These are phyloP conservation scores for Acanthornis magna DNA, from an alignment of 2,797 vertebrate genomes.

Conservation along the genomic window DNA sequence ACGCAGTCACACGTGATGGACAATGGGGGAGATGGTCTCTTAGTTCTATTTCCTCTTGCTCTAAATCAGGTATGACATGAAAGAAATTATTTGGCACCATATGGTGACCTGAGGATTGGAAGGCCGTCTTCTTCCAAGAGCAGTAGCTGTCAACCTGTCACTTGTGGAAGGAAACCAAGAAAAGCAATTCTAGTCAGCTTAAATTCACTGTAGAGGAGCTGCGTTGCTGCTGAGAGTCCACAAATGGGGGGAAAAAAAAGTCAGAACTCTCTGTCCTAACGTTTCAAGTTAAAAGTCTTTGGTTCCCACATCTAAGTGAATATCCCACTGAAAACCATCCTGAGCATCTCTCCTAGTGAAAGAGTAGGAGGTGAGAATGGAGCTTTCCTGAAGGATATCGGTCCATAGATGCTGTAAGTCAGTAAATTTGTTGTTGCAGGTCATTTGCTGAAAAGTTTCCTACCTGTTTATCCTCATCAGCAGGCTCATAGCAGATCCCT, in stretches of 20 bases:
- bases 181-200: constrained; percentile 39
- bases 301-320: background rate
- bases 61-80: constrained; percentile 41
- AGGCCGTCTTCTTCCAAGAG: constrained; percentile 45
- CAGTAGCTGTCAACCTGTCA: constrained; percentile 63
- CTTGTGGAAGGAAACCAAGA: constrained; percentile 59
- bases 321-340: background rate
- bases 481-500: background rate
- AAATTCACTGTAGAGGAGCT: constrained; percentile 33
- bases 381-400: background rate
- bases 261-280: background rate
- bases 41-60: constrained; percentile 18
- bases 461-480: background rate
- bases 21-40: constrained; percentile 9
- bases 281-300: constrained; percentile 46
- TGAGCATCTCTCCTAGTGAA: background rate
- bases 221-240: background rate
- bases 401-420: background rate
- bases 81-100: constrained; percentile 45
- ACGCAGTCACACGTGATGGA: background rate
- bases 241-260: background rate
- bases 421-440: background rate
- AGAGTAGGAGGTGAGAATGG: background rate
- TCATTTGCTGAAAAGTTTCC: background rate
- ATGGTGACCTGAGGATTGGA: constrained; percentile 31